phyloP scores from a whole-genome alignment of 2,888 invertebrate genomes.

The Prosopocoilus inquinatus region DNA sequence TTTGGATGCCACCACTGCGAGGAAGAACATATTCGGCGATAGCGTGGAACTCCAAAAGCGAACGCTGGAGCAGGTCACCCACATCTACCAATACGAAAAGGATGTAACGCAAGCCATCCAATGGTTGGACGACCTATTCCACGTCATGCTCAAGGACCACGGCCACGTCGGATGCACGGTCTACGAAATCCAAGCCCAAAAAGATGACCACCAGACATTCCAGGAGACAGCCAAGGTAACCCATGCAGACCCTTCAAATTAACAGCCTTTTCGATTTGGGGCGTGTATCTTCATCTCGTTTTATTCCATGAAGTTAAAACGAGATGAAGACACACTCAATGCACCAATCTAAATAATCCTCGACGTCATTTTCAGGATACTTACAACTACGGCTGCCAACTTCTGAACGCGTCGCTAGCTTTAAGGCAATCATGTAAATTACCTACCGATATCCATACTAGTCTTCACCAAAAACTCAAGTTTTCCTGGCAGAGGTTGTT shows the following conservation, averaged over 20 bases:
- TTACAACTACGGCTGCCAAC: constrained; percentile 77
- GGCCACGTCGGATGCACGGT: constrained; percentile 72
- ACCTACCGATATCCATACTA: constrained; percentile 57
- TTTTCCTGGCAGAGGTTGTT: constrained; percentile 69
- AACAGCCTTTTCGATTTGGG: too few relatives aligned
- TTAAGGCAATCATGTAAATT: constrained; percentile 71
- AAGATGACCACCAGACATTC: constrained; percentile 71
- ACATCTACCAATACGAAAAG: constrained; percentile 72
- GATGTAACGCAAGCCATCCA: constrained; percentile 73
- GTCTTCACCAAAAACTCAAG: constrained; percentile 58
- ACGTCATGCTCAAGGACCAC: constrained; percentile 67
- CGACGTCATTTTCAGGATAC: constrained; percentile 71
- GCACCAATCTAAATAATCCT: too few relatives aligned
- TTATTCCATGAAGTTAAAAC: too few relatives aligned
- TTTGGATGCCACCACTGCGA: constrained; percentile 66
- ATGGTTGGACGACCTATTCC: constrained; percentile 75
- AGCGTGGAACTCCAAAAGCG: constrained; percentile 74
- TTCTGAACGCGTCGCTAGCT: constrained; percentile 71
- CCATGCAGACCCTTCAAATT: too few relatives aligned
- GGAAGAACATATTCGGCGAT: constrained; percentile 71
- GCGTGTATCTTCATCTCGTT: too few relatives aligned
- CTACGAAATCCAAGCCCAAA: constrained; percentile 70
- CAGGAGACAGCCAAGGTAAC: constrained; percentile 76
- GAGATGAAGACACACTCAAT: too few relatives aligned
- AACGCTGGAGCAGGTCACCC: constrained; percentile 73